These are phyloP conservation scores for Amphiura filiformis DNA, from an alignment of 35 echinoderm and acorn worm genomes.

Conservation along the genomic window DNA sequence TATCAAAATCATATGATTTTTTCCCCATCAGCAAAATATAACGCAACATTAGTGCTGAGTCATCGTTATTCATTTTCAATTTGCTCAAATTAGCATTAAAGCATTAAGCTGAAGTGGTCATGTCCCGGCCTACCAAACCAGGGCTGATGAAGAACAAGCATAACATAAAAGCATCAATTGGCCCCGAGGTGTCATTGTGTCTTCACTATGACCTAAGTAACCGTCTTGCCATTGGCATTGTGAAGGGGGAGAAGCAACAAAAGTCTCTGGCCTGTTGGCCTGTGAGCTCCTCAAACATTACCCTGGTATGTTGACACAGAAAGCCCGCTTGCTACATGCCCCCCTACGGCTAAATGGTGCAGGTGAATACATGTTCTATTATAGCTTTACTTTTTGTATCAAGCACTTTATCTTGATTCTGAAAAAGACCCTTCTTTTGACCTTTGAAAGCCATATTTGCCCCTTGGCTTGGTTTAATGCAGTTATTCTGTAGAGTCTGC, in stretches of 20 bases:
- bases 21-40: too few species aligned
- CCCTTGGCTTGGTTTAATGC: neutral
- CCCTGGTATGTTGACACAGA: neutral
- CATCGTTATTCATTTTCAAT: neutral
- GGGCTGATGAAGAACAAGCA: neutral
- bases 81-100: neutral
- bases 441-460: neutral
- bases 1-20: too few species aligned
- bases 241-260: neutral
- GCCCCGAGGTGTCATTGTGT: neutral
- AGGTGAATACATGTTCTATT: constrained; percentile 11
- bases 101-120: neutral
- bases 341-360: neutral
- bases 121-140: neutral
- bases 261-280: neutral
- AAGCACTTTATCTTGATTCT: neutral
- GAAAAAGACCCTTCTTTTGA: neutral
- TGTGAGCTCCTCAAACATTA: neutral
- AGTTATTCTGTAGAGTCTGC: neutral
- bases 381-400: constrained; percentile 7
- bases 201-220: neutral
- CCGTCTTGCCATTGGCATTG: neutral
- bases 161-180: constrained; percentile 11
- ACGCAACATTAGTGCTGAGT: neutral
- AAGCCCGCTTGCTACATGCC: neutral